Percentiles rank a stretch among this genome's conserved stretches.
phyloP scores from a whole-genome alignment of 1,140 invertebrate species.

The Ladona fulva region DNA sequence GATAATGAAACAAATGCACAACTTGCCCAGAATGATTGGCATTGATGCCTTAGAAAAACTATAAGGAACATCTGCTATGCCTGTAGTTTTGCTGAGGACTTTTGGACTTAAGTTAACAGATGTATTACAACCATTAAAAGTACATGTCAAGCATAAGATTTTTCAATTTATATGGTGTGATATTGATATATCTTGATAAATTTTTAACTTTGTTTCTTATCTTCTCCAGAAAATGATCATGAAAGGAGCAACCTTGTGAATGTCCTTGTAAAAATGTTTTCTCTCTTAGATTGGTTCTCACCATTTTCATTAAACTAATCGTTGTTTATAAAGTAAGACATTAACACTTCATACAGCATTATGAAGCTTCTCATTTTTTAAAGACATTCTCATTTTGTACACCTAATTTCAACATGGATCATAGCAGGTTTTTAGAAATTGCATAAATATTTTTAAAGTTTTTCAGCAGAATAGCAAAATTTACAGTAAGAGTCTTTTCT shows the following conservation, averaged over 20 bases:
- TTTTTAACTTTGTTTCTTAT: not conserved
- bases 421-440: too few relatives aligned
- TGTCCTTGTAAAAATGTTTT: not conserved
- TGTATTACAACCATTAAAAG: slow-evolving; percentile 69
- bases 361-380: too few relatives aligned
- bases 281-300: too few relatives aligned
- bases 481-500: too few relatives aligned
- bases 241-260: not conserved
- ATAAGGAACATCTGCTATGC: slow-evolving; percentile 66
- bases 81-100: slow-evolving; percentile 71
- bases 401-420: too few relatives aligned
- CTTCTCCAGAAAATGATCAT: not conserved
- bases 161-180: not conserved
- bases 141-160: slow-evolving; percentile 27
- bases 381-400: too few relatives aligned
- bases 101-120: slow-evolving; percentile 79
- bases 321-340: too few relatives aligned
- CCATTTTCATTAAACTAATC: too few relatives aligned
- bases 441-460: too few relatives aligned
- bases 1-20: slow-evolving; percentile 74
- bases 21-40: slow-evolving; percentile 77
- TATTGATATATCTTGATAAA: not conserved
- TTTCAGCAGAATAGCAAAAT: too few relatives aligned
- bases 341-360: too few relatives aligned
- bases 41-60: slow-evolving; percentile 82